Conservation (phyloP, 2,113 vertebrate genomes). For the Tringa solitaria region DNA sequence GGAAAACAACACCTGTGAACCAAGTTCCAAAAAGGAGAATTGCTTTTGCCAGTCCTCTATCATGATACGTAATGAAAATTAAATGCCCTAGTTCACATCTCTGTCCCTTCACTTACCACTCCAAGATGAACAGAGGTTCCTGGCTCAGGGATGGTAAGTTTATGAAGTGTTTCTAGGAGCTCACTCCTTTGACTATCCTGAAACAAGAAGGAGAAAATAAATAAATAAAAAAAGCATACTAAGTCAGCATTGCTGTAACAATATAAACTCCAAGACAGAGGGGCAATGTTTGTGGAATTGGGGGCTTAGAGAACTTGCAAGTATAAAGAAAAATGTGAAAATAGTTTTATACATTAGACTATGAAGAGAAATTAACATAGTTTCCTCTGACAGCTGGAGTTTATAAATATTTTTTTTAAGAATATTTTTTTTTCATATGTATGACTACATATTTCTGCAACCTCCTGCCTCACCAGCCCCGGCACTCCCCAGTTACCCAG, state of each 20-base stretch:
- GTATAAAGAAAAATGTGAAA: not conserved
- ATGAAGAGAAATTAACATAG: not conserved
- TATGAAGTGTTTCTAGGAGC: constrained; percentile 86
- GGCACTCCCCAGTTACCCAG: constrained; percentile 26
- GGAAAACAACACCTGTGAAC: not conserved
- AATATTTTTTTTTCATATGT: not conserved
- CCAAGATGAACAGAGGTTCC: constrained; percentile 89
- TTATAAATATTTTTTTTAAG: not conserved
- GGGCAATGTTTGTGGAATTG: not conserved
- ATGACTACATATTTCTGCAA: constrained; percentile 46
- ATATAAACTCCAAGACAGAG: not conserved
- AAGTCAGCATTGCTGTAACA: not conserved
- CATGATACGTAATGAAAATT: not conserved
- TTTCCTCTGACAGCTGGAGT: not conserved
- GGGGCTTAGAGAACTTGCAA: not conserved
- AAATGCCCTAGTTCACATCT: not conserved
- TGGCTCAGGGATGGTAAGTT: constrained; percentile 86
- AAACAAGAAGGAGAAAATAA: constrained; percentile 49
- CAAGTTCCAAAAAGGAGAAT: not conserved
- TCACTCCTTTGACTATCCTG: constrained; percentile 90
- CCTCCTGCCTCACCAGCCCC: constrained; percentile 31
- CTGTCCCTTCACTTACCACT: constrained; percentile 80
- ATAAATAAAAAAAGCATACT: not conserved
- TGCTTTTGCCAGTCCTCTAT: not conserved
- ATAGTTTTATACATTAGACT: not conserved